Conservation (phyloP, 2,113 vertebrate genomes). For the Reinhardtius hippoglossoides region DNA sequence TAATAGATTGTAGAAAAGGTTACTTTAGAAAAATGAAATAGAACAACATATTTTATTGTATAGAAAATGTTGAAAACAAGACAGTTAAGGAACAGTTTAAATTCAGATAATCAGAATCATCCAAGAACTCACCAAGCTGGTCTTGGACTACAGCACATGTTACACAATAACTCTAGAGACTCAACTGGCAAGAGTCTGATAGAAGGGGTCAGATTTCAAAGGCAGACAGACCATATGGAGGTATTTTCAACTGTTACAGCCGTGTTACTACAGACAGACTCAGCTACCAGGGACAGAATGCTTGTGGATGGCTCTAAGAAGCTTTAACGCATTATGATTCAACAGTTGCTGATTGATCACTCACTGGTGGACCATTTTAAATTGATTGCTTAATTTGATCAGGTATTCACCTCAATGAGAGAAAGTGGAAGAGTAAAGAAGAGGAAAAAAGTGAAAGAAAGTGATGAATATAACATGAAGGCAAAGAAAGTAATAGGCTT, state of each 20-base stretch:
- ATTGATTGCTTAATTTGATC: slow-evolving; percentile 50
- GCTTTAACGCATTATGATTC: slow-evolving; percentile 32
- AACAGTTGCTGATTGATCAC: slow-evolving; percentile 33
- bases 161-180: slow-evolving; percentile 30
- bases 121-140: slow-evolving; percentile 21
- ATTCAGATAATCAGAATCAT: slow-evolving; percentile 24
- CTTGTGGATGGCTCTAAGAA: slow-evolving; percentile 34
- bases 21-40: slow-evolving; percentile 23
- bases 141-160: slow-evolving; percentile 32
- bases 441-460: background rate
- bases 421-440: slow-evolving; percentile 1
- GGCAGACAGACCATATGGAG: slow-evolving; percentile 56
- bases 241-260: slow-evolving; percentile 58
- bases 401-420: slow-evolving; percentile 33
- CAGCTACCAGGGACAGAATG: slow-evolving; percentile 24
- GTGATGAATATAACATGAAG: background rate
- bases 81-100: slow-evolving; percentile 23
- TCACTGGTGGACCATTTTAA: slow-evolving; percentile 39
- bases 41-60: slow-evolving; percentile 20
- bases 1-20: background rate
- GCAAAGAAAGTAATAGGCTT: background rate
- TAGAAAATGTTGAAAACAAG: slow-evolving; percentile 30
- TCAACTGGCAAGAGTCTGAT: slow-evolving; percentile 32
- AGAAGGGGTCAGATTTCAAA: slow-evolving; percentile 58
- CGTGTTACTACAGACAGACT: slow-evolving; percentile 49